A percentile compares a stretch with the other conserved stretches of the same genome.
These are phyloP conservation scores for Cottus gobio DNA, from an alignment of 2,113 vertebrate species.

Conservation along the genomic window DNA sequence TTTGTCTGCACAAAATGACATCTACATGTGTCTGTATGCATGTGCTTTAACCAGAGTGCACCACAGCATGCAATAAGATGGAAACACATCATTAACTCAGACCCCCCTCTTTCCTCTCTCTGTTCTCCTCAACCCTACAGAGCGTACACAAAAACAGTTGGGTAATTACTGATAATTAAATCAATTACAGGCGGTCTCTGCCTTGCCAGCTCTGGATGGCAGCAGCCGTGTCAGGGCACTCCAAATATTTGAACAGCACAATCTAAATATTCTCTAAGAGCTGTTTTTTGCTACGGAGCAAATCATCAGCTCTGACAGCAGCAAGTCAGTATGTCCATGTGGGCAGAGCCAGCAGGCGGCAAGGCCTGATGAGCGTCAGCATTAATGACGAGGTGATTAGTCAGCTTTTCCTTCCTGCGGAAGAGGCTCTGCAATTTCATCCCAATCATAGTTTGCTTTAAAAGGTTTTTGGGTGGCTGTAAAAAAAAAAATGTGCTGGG, in stretches of 20 bases:
- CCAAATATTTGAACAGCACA: conserved; percentile 92
- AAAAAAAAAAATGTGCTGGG: conserved; percentile 55
- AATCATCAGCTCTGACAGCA: conserved; percentile 37
- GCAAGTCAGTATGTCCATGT: conserved; percentile 38
- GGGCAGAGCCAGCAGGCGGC: conserved; percentile 84
- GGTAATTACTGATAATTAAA: conserved; percentile 98
- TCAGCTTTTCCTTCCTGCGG: conserved; percentile 83
- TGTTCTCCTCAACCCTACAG: conserved; percentile 71
- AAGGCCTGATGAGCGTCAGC: conserved; percentile 82
- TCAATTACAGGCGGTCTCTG: conserved; percentile 92
- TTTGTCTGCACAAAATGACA: conserved; percentile 78
- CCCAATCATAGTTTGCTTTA: conserved; percentile 86
- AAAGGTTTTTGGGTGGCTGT: conserved; percentile 81
- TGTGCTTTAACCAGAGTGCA: conserved; percentile 77
- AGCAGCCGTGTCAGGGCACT: conserved; percentile 82
- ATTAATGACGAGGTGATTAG: conserved; percentile 80
- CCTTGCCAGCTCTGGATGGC: conserved; percentile 80
- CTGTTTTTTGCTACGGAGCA: conserved; percentile 55
- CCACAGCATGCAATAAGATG: conserved; percentile 83
- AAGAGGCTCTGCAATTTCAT: conserved; percentile 89
- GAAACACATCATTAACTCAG: conserved; percentile 85
- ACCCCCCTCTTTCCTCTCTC: conserved; percentile 55
- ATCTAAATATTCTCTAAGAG: conserved; percentile 81
- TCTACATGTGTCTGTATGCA: conserved; percentile 75
- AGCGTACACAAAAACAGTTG: conserved; percentile 86